phyloP scores from a whole-genome alignment of 2,888 invertebrate species.

The Pyrrhia umbra region DNA sequence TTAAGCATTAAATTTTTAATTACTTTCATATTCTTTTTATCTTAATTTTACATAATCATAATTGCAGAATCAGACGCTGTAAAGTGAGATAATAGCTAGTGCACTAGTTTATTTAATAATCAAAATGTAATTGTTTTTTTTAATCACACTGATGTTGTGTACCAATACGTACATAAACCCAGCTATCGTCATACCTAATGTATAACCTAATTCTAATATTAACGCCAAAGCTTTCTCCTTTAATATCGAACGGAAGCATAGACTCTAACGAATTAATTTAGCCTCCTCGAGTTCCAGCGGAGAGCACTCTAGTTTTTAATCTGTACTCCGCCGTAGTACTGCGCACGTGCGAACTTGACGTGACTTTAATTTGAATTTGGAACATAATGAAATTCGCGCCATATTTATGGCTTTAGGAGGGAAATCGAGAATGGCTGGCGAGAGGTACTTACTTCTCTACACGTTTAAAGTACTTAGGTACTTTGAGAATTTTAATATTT shows the following conservation, averaged over 20 bases:
- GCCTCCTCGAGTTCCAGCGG: conserved; percentile 57
- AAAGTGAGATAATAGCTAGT: too few relatives aligned
- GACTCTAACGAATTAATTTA: conserved; percentile 61
- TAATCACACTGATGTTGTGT: too few relatives aligned
- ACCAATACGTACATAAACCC: too few relatives aligned
- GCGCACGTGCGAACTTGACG: conserved; percentile 86
- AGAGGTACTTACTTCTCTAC: conserved; percentile 64
- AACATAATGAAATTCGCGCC: conserved; percentile 87
- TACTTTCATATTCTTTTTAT: too few relatives aligned
- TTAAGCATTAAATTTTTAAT: too few relatives aligned
- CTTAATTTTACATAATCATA: too few relatives aligned
- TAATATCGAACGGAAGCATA: conserved; percentile 54
- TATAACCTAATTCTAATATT: conserved; percentile 1
- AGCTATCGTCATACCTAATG: not conserved
- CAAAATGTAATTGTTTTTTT: too few relatives aligned
- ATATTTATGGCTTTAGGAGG: conserved; percentile 85
- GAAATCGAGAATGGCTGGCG: conserved; percentile 78
- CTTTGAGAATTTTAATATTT: conserved; percentile 46
- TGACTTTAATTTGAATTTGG: conserved; percentile 87
- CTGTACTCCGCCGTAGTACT: conserved; percentile 74
- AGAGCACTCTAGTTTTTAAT: conserved; percentile 73
- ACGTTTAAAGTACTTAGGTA: conserved; percentile 51
- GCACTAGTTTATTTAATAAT: too few relatives aligned
- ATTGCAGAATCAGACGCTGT: too few relatives aligned
- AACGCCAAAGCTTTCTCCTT: conserved; percentile 13